Percentiles rank a stretch among this genome's conserved stretches.
These are phyloP conservation scores for Ichneumoninae sp. DNA, from an alignment of 2,888 invertebrate species.

Conservation along the genomic window DNA sequence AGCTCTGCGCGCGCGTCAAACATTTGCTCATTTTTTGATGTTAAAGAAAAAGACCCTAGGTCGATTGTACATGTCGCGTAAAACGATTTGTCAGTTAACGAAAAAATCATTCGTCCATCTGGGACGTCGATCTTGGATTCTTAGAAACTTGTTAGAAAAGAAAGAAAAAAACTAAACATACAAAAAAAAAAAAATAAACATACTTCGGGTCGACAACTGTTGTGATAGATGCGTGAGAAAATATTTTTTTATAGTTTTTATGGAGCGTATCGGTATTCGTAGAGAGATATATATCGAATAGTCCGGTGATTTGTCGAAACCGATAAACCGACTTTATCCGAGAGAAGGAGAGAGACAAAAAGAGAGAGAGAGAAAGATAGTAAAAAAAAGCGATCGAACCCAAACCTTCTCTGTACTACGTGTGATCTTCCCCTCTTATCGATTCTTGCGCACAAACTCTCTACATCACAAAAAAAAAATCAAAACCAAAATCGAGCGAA, in stretches of 20 bases:
- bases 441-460: constrained; percentile 46
- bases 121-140: constrained; percentile 48
- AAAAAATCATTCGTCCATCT: constrained; percentile 45
- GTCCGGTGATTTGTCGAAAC: constrained; percentile 20
- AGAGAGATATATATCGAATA: constrained; percentile 18
- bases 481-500: not conserved
- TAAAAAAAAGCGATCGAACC: constrained; percentile 8
- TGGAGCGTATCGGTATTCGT: constrained; percentile 64
- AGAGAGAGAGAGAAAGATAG: not conserved
- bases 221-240: constrained; percentile 70
- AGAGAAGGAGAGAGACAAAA: not conserved
- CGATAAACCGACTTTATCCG: constrained; percentile 22
- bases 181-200: constrained; percentile 37
- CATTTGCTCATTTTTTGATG: constrained; percentile 67
- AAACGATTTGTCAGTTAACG: constrained; percentile 37
- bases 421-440: constrained; percentile 7
- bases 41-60: constrained; percentile 1
- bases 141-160: constrained; percentile 34
- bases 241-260: constrained; percentile 73
- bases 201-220: constrained; percentile 58
- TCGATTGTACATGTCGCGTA: constrained; percentile 29
- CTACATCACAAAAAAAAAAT: constrained; percentile 27
- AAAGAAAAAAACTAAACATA: constrained; percentile 11
- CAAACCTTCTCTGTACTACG: not conserved
- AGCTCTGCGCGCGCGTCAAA: constrained; percentile 47